These are phyloP conservation scores for Drosophila aldrichi DNA, from an alignment of 2,888 invertebrate species.

Conservation along the genomic window DNA sequence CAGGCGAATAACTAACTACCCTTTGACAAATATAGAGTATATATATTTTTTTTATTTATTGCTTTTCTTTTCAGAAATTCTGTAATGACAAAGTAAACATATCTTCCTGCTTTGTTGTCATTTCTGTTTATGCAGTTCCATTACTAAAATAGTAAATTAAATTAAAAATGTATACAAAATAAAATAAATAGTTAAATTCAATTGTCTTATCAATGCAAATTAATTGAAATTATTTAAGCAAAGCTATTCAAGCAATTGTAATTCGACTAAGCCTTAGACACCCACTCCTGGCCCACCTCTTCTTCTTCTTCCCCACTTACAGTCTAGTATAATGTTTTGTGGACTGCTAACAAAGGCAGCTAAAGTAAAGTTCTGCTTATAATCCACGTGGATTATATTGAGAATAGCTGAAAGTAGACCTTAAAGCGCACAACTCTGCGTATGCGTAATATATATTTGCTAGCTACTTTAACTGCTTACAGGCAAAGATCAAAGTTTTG, in stretches of 20 bases:
- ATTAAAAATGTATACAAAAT: neutral
- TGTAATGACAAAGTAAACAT: too few species aligned
- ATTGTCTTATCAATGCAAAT: neutral
- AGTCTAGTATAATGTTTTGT: too few species aligned
- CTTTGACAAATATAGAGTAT: neutral
- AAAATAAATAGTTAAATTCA: neutral
- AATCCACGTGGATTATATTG: too few species aligned
- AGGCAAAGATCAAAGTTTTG: slow-evolving; percentile 19
- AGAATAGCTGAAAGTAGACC: neutral
- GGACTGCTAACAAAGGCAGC: too few species aligned
- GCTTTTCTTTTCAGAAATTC: too few species aligned
- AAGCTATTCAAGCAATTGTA: neutral
- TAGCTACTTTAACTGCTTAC: neutral
- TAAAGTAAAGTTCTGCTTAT: too few species aligned
- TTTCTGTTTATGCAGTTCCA: neutral
- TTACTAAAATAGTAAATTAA: neutral
- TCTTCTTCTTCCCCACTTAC: too few species aligned
- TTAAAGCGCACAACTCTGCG: neutral
- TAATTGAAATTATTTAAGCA: neutral
- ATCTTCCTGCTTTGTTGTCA: neutral
- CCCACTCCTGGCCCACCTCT: too few species aligned
- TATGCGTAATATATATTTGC: slow-evolving; percentile 12
- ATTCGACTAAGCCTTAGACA: too few species aligned
- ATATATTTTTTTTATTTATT: too few species aligned
- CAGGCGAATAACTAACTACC: neutral